These are phyloP conservation scores for Salarias fasciatus DNA, from an alignment of 2,797 vertebrate genomes.

Conservation along the genomic window DNA sequence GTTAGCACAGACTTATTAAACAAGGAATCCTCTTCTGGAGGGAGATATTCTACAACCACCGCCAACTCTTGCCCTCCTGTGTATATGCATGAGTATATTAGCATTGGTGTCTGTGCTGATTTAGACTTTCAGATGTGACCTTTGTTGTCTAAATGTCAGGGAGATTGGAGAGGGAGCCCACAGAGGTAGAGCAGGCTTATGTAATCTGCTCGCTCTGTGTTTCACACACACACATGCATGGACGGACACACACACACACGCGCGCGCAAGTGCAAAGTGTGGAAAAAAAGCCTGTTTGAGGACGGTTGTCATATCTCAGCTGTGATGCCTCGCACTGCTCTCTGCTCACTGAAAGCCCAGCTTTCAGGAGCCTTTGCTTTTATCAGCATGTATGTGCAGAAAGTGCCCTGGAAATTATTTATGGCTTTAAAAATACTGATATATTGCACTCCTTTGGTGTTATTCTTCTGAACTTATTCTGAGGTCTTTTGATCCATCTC, in stretches of 20 bases:
- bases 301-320: slow-evolving; percentile 73
- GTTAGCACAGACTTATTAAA: slow-evolving; percentile 29
- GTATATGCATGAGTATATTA: slow-evolving; percentile 80
- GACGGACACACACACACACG: slow-evolving; percentile 44
- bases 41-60: slow-evolving; percentile 50
- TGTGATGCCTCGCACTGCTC: slow-evolving; percentile 58
- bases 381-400: slow-evolving; percentile 77
- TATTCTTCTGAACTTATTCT: slow-evolving; percentile 70
- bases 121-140: slow-evolving; percentile 88
- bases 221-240: slow-evolving; percentile 53
- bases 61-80: slow-evolving; percentile 49
- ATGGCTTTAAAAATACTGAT: slow-evolving; percentile 80
- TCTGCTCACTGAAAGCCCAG: slow-evolving; percentile 68
- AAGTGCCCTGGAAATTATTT: slow-evolving; percentile 78
- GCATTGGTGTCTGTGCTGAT: slow-evolving; percentile 82
- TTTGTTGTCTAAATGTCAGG: slow-evolving; percentile 88
- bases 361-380: slow-evolving; percentile 73
- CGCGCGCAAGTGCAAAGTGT: slow-evolving; percentile 36
- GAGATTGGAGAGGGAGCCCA: slow-evolving; percentile 78
- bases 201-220: slow-evolving; percentile 73
- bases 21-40: slow-evolving; percentile 28
- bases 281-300: slow-evolving; percentile 62
- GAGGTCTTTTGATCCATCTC: slow-evolving; percentile 56
- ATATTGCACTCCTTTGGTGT: slow-evolving; percentile 61
- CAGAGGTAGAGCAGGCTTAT: slow-evolving; percentile 79